Percentiles rank a stretch among this genome's conserved stretches.
phyloP scores from a whole-genome alignment of 1,140 invertebrate genomes.

The Bemisia tabaci region DNA sequence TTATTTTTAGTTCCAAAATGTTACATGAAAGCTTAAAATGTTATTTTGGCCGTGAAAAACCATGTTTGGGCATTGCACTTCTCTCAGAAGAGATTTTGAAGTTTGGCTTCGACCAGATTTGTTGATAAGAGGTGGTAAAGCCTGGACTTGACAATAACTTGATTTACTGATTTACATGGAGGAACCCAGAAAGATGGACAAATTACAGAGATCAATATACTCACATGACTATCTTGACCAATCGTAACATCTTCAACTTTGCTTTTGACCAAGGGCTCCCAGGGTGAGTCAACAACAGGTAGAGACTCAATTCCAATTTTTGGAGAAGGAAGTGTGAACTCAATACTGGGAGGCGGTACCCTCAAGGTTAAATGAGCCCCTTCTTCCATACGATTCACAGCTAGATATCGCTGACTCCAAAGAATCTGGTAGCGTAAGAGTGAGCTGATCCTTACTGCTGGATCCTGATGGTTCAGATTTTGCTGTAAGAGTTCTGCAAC shows the following conservation, averaged over 20 bases:
- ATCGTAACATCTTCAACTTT: conserved; percentile 98
- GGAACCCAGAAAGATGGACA: conserved; percentile 6
- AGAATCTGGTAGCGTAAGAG: conserved; percentile 82
- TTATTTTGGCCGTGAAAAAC: too few relatives aligned
- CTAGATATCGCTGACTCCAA: conserved; percentile 96
- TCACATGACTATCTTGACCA: conserved; percentile 95
- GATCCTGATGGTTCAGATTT: conserved; percentile 68
- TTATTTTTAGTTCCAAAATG: too few relatives aligned
- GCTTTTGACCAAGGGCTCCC: conserved; percentile 94
- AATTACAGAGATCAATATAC: too few relatives aligned
- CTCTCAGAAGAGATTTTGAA: too few relatives aligned
- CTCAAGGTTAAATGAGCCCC: conserved; percentile 89
- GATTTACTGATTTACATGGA: conserved; percentile 4
- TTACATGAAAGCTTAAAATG: background rate
- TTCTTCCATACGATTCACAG: conserved; percentile 98
- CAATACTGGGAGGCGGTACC: conserved; percentile 94
- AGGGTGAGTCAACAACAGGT: conserved; percentile 94
- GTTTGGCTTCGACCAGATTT: too few relatives aligned
- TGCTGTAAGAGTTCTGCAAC: conserved; percentile 77
- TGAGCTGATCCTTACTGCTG: conserved; percentile 58
- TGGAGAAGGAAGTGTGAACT: conserved; percentile 96
- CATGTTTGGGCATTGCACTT: too few relatives aligned
- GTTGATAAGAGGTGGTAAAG: background rate
- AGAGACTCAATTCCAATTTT: conserved; percentile 92
- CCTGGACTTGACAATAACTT: background rate